These are phyloP conservation scores for Heliconius ethilla DNA, from an alignment of 2,888 invertebrate species.

Conservation along the genomic window DNA sequence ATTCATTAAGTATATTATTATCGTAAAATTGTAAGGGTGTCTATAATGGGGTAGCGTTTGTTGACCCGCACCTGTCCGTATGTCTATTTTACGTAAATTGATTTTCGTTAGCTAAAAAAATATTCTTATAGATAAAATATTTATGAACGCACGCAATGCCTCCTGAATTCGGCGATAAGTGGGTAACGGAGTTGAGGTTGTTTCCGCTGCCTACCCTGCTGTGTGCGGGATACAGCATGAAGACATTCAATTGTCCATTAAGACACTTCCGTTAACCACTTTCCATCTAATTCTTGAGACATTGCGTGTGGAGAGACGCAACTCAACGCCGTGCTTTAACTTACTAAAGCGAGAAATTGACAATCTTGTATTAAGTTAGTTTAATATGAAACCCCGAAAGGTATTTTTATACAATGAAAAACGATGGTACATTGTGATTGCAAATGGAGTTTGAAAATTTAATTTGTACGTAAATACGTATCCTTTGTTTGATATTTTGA, in stretches of 20 bases:
- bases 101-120: not conserved
- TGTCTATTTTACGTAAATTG: slow-evolving; percentile 14
- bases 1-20: slow-evolving; percentile 10
- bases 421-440: slow-evolving; percentile 41
- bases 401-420: slow-evolving; percentile 36
- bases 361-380: not conserved
- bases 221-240: too few relatives aligned
- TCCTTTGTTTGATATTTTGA: not conserved
- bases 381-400: not conserved
- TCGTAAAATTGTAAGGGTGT: slow-evolving; percentile 13
- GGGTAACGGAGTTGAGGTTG: too few relatives aligned
- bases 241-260: too few relatives aligned
- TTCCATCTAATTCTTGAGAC: too few relatives aligned
- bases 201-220: too few relatives aligned
- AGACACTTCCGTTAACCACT: too few relatives aligned
- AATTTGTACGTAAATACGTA: slow-evolving; percentile 15
- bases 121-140: not conserved
- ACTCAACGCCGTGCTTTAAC: too few relatives aligned
- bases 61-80: slow-evolving; percentile 33
- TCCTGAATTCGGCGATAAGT: too few relatives aligned
- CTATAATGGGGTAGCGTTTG: slow-evolving; percentile 29
- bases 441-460: slow-evolving; percentile 40
- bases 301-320: too few relatives aligned
- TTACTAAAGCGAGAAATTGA: not conserved
- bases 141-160: too few relatives aligned